A percentile compares a stretch with the other conserved stretches of the same genome.
phyloP scores from a whole-genome alignment of 2,888 invertebrate genomes.

The Liopterus haemorrhoidalis region DNA sequence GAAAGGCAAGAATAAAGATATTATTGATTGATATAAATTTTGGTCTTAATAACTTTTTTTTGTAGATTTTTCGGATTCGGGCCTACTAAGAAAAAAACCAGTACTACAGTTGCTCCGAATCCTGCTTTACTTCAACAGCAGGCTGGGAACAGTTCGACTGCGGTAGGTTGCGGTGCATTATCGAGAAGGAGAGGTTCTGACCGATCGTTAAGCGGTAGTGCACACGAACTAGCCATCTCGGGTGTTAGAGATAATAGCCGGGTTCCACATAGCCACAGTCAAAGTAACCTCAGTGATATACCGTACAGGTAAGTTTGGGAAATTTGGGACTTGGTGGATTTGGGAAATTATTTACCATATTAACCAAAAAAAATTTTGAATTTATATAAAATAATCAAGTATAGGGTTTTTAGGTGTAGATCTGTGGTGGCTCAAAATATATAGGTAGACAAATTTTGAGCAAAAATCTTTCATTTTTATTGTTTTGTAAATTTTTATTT shows the following conservation, averaged over 20 bases:
- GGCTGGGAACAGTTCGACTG: constrained; percentile 39
- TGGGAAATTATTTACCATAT: background rate
- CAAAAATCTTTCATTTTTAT: no score
- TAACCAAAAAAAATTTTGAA: no score
- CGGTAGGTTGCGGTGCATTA: constrained; percentile 45
- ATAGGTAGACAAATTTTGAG: no score
- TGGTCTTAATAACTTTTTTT: no score
- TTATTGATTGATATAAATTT: constrained; percentile 10
- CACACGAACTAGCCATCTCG: constrained; percentile 72
- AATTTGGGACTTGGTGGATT: constrained; percentile 24
- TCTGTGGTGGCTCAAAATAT: no score
- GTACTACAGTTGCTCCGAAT: constrained; percentile 54
- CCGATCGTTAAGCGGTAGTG: constrained; percentile 76
- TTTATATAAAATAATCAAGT: no score
- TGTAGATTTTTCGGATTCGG: constrained; percentile 84
- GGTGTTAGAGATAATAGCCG: constrained; percentile 58
- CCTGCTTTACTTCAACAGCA: constrained; percentile 46
- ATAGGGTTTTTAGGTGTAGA: no score
- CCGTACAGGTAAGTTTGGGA: constrained; percentile 68
- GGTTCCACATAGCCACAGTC: constrained; percentile 82
- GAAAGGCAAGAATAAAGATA: no score
- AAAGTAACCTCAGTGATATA: constrained; percentile 82
- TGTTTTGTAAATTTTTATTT: no score
- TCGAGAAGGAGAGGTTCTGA: constrained; percentile 73
- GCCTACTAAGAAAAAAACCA: constrained; percentile 77